These are phyloP conservation scores for Ceraclea dissimilis DNA, from an alignment of 2,888 invertebrate genomes.

Conservation along the genomic window DNA sequence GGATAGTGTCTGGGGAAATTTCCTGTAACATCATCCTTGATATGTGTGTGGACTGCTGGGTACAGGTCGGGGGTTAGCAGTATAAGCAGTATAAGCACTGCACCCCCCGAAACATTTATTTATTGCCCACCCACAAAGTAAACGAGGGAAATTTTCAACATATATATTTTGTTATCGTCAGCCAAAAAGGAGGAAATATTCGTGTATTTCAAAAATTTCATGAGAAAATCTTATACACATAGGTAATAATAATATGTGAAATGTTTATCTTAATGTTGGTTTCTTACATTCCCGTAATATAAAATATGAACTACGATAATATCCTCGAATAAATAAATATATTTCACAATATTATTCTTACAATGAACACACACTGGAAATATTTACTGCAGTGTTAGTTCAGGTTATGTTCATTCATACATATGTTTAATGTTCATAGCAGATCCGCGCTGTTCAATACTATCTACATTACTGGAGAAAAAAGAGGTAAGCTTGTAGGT, in stretches of 20 bases:
- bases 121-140: background rate
- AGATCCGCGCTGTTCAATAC: too few species aligned
- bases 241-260: background rate
- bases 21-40: background rate
- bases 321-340: too few species aligned
- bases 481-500: too few species aligned
- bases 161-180: background rate
- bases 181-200: background rate
- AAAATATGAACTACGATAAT: background rate
- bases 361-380: too few species aligned
- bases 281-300: background rate
- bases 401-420: too few species aligned
- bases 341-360: too few species aligned
- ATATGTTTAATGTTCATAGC: too few species aligned
- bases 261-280: constrained; percentile 1
- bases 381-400: too few species aligned
- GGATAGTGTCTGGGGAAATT: background rate
- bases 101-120: background rate
- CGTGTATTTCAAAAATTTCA: background rate
- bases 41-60: background rate
- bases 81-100: background rate
- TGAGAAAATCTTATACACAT: too few species aligned
- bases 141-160: background rate
- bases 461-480: too few species aligned
- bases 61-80: background rate